Percentiles rank a stretch among this genome's conserved stretches.
These are phyloP conservation scores for Brachirus orientalis DNA, from an alignment of 2,113 vertebrate genomes.

Conservation along the genomic window DNA sequence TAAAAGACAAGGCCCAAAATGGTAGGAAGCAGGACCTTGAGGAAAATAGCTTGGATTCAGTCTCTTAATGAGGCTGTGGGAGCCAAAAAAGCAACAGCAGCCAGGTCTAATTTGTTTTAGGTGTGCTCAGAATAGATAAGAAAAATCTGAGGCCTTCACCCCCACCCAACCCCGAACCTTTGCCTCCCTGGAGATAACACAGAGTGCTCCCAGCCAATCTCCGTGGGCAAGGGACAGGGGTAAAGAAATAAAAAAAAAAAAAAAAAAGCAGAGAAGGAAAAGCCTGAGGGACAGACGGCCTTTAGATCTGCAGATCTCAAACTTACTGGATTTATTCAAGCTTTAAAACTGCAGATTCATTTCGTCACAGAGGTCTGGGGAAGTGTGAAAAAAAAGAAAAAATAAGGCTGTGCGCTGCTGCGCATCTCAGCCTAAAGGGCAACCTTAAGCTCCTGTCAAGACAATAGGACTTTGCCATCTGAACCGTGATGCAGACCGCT, in stretches of 20 bases:
- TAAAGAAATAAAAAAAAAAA: slow-evolving; percentile 38
- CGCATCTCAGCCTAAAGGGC: slow-evolving; percentile 78
- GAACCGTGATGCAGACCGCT: slow-evolving; percentile 71
- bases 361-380: slow-evolving; percentile 68
- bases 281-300: slow-evolving; percentile 74
- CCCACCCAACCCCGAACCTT: slow-evolving; percentile 72
- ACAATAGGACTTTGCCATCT: slow-evolving; percentile 80
- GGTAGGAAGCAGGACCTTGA: slow-evolving; percentile 77
- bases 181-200: slow-evolving; percentile 83
- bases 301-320: slow-evolving; percentile 79
- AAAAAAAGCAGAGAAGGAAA: slow-evolving; percentile 46
- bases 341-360: slow-evolving; percentile 83
- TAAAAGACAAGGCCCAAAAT: slow-evolving; percentile 70
- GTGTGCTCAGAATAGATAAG: slow-evolving; percentile 87
- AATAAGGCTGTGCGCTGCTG: slow-evolving; percentile 38
- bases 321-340: slow-evolving; percentile 83
- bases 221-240: slow-evolving; percentile 62
- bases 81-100: slow-evolving; percentile 75
- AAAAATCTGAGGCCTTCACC: slow-evolving; percentile 79
- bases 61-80: slow-evolving; percentile 78
- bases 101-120: slow-evolving; percentile 86
- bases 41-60: slow-evolving; percentile 75
- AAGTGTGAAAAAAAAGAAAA: slow-evolving; percentile 42
- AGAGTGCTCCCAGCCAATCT: slow-evolving; percentile 81
- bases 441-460: slow-evolving; percentile 84